Percentiles rank a stretch among this genome's conserved stretches.
These are phyloP conservation scores for Hermetia illucens DNA, from an alignment of 1,140 invertebrate genomes.

Conservation along the genomic window DNA sequence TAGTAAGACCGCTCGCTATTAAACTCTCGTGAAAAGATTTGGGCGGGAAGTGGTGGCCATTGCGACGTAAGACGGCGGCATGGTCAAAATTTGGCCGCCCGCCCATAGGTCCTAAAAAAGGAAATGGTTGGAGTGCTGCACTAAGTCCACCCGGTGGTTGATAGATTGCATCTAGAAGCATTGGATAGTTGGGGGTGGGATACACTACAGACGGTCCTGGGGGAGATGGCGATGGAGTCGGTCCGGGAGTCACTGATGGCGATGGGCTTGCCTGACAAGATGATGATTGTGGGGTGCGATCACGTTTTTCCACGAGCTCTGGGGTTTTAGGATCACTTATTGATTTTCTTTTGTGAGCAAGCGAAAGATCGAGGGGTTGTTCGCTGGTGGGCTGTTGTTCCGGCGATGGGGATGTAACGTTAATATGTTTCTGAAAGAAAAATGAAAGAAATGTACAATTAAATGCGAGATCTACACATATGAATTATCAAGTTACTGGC, in stretches of 20 bases:
- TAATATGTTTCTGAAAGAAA: slow-evolving; percentile 5
- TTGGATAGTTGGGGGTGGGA: slow-evolving; percentile 59
- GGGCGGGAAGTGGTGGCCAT: slow-evolving; percentile 32
- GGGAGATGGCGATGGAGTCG: slow-evolving; percentile 29
- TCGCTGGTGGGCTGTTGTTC: slow-evolving; percentile 24
- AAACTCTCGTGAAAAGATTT: slow-evolving; percentile 39
- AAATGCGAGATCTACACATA: not conserved
- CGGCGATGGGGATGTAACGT: slow-evolving; percentile 1
- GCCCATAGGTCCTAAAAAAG: slow-evolving; percentile 57
- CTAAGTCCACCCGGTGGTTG: slow-evolving; percentile 9
- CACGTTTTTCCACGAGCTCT: not conserved
- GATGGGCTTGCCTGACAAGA: slow-evolving; percentile 18
- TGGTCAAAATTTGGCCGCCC: slow-evolving; percentile 36
- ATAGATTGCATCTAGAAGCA: slow-evolving; percentile 59
- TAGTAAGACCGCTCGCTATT: slow-evolving; percentile 13
- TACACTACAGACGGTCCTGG: slow-evolving; percentile 51
- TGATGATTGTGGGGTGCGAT: slow-evolving; percentile 12
- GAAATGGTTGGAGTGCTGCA: slow-evolving; percentile 32
- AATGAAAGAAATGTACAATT: not conserved
- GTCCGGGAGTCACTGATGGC: slow-evolving; percentile 18
- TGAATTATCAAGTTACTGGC: not conserved
- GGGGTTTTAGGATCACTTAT: slow-evolving; percentile 15
- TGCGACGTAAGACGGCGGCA: slow-evolving; percentile 29
- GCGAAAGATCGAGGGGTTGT: slow-evolving; percentile 59
- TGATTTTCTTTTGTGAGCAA: slow-evolving; percentile 35